Conservation (phyloP, 2,113 vertebrate genomes). For the Tragulus kanchil region DNA sequence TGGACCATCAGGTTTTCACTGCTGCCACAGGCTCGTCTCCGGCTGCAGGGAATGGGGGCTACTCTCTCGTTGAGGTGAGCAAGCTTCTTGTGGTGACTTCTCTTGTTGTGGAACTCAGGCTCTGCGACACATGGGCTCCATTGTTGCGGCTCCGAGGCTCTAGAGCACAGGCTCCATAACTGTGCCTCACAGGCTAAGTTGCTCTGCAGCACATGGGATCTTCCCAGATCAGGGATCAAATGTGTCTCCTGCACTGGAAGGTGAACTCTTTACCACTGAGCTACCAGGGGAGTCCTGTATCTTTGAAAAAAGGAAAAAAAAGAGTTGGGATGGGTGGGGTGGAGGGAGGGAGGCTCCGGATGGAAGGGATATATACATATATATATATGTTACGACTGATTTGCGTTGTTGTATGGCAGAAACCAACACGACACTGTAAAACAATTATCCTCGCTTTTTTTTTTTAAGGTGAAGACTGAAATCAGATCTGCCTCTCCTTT, state of each 20-base stretch:
- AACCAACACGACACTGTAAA: background rate
- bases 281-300: background rate
- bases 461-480: background rate
- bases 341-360: background rate
- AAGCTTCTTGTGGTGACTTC: too few relatives aligned
- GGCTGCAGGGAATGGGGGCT: too few relatives aligned
- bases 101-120: too few relatives aligned
- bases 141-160: too few relatives aligned
- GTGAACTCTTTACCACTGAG: background rate
- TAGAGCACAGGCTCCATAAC: too few relatives aligned
- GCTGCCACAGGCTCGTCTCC: too few relatives aligned
- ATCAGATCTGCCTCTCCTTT: background rate
- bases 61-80: too few relatives aligned
- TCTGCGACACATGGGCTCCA: too few relatives aligned
- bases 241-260: background rate
- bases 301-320: background rate
- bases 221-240: background rate
- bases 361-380: background rate
- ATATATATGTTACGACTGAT: background rate
- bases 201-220: background rate
- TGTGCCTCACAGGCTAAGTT: too few relatives aligned
- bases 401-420: background rate
- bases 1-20: too few relatives aligned
- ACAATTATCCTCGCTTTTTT: background rate
- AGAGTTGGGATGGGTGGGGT: background rate